Base-by-base conservation (phyloP, 2,888 invertebrate genomes). In the Caradrina clavipalpis region DNA sequence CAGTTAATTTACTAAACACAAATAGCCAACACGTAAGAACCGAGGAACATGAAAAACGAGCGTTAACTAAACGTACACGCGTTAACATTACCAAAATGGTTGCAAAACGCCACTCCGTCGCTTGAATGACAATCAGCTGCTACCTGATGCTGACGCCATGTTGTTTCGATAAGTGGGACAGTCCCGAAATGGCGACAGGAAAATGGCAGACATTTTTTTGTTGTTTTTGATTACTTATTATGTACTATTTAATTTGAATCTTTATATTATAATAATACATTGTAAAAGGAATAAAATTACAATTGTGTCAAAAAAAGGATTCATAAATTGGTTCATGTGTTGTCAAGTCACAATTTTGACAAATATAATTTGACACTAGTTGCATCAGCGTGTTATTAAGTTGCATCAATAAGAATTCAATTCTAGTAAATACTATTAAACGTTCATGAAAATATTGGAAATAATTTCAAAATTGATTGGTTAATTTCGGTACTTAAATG, bases 41-140 rank as follows among this genome's bases (percentile, higher is more conserved):
- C 73, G 35, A 60, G 47, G 26, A 69, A 80, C 82, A 83, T 81
- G 70, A 83, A 66, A 73, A 70, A 74, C 77, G 73, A 76, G 78
- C 72, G 83, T 82, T 78, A 83, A 85, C 79, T 83, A 78, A 85
- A 82, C 76, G 77, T 82, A 87, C 87, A 86, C 87, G 86, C 81
- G 86, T 86, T 80, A 78, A 87, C 84, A 86, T 89, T 91, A 90
- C 92, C 93, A 89, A 93, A 93, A 92, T 88, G 88, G 83, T 88
- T 86, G 87, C 87, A 85, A 86, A 86, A 86, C 68, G 81, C 57
- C 63, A 73, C 89, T 79, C 60, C 81, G 86, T 75, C 76, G 66
- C 57, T 31, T 78, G 92, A 90, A 92, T 92, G 85, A 86, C 81
- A 91, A 92, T 79, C 67, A 69, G 42, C 22, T 26, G 57, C 62